phyloP scores from a whole-genome alignment of 2,797 vertebrate genomes.

The Ptychobarbus kaznakovi region DNA sequence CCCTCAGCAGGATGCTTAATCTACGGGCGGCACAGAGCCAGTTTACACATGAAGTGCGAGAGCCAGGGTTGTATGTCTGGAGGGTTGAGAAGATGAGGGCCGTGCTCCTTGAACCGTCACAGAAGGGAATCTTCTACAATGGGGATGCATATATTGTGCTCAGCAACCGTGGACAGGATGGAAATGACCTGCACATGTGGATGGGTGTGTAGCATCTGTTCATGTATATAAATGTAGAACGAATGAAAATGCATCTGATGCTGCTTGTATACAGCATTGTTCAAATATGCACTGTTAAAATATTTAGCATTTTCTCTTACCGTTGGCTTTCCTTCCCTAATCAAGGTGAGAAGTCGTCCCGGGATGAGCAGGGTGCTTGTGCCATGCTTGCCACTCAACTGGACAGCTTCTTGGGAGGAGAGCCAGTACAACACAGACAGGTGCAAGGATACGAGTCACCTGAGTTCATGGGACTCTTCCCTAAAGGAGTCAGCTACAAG shows the following conservation, averaged over 20 bases:
- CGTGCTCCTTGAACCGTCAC: slow-evolving; percentile 62
- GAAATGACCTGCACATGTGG: slow-evolving; percentile 79
- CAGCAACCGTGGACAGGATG: slow-evolving; percentile 69
- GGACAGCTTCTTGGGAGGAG: slow-evolving; percentile 84
- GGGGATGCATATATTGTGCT: slow-evolving; percentile 82
- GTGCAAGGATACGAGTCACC: slow-evolving; percentile 86
- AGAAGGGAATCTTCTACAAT: slow-evolving; percentile 75
- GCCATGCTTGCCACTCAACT: slow-evolving; percentile 89
- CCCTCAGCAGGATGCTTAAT: slow-evolving; percentile 58
- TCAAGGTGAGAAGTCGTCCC: slow-evolving; percentile 85
- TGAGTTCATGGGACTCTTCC: slow-evolving; percentile 88
- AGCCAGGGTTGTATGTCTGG: slow-evolving; percentile 75
- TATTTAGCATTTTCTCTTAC: background rate
- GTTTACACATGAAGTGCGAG: slow-evolving; percentile 54
- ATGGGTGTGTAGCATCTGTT: slow-evolving; percentile 67
- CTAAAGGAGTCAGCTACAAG: slow-evolving; percentile 88
- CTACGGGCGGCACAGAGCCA: slow-evolving; percentile 48
- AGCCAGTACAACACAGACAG: slow-evolving; percentile 85
- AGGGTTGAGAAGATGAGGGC: slow-evolving; percentile 81
- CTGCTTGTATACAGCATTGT: background rate
- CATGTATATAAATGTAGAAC: background rate
- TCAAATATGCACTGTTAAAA: background rate
- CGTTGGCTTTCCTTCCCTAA: background rate
- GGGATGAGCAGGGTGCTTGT: slow-evolving; percentile 87
- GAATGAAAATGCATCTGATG: background rate